These are phyloP conservation scores for Brachylomia viminalis DNA, from an alignment of 2,888 invertebrate genomes.

Conservation along the genomic window DNA sequence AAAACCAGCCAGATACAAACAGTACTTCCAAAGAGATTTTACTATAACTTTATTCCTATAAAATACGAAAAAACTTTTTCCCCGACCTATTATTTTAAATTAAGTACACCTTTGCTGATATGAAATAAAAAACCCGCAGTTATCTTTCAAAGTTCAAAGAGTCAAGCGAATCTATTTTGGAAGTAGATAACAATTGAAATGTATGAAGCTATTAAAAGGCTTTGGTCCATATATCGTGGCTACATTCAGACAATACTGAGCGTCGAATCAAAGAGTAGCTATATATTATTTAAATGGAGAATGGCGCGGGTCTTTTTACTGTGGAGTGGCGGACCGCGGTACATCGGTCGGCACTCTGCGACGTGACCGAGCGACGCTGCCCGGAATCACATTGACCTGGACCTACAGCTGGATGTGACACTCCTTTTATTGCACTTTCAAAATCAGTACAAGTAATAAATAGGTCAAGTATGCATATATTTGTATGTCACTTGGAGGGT, in stretches of 20 bases:
- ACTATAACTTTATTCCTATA: too few species aligned
- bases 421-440: constrained; percentile 58
- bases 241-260: constrained; percentile 63
- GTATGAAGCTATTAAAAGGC: constrained; percentile 47
- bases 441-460: constrained; percentile 39
- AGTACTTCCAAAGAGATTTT: too few species aligned
- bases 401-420: constrained; percentile 76
- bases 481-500: not conserved
- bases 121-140: not conserved
- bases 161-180: constrained; percentile 6
- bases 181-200: constrained; percentile 27
- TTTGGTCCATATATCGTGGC: constrained; percentile 58
- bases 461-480: constrained; percentile 33
- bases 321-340: constrained; percentile 86
- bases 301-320: constrained; percentile 85
- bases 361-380: constrained; percentile 85
- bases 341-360: constrained; percentile 89
- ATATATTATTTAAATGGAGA: constrained; percentile 88
- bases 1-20: too few species aligned
- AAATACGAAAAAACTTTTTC: too few species aligned
- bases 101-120: not conserved
- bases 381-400: constrained; percentile 74
- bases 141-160: not conserved
- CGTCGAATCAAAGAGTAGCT: constrained; percentile 83
- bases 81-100: too few species aligned